Evolutionary conservation across 2,113 vertebrate genomes (phyloP).

Genomic region (Ciconia stormi): DNA sequence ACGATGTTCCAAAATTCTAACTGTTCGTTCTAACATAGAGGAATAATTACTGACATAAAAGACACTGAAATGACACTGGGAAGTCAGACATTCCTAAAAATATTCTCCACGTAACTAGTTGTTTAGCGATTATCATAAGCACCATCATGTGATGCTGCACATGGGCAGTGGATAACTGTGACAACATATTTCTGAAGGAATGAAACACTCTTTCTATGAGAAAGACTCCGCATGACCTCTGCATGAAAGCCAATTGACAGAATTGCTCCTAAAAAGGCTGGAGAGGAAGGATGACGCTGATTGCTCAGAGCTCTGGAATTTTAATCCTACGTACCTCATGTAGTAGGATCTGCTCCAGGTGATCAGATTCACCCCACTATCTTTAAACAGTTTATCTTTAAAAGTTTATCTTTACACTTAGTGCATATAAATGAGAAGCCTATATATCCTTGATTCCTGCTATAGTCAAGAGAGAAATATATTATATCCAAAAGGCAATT

Average conservation of each 20-base stretch:
- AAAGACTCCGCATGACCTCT: not conserved
- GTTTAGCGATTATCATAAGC: not conserved
- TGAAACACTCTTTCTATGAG: not conserved
- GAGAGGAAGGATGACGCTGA: not conserved
- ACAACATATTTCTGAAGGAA: not conserved
- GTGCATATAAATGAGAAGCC: not conserved
- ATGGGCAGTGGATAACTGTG: not conserved
- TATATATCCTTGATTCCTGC: not conserved
- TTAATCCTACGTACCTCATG: not conserved
- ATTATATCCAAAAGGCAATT: not conserved
- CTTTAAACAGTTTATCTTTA: not conserved
- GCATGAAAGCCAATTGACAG: not conserved
- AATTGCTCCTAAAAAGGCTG: not conserved
- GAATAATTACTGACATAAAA: not conserved
- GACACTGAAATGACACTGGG: not conserved
- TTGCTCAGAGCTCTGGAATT: not conserved
- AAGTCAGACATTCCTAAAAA: not conserved
- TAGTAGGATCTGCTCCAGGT: not conserved
- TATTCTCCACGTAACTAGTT: not conserved
- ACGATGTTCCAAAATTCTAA: not conserved
- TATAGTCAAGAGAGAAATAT: not conserved
- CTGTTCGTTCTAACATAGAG: not conserved
- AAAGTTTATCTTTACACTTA: not conserved
- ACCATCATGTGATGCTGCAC: not conserved
- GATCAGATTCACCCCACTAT: not conserved